phyloP scores from a whole-genome alignment of 2,113 vertebrate genomes.

The Pseudopipra pipra region DNA sequence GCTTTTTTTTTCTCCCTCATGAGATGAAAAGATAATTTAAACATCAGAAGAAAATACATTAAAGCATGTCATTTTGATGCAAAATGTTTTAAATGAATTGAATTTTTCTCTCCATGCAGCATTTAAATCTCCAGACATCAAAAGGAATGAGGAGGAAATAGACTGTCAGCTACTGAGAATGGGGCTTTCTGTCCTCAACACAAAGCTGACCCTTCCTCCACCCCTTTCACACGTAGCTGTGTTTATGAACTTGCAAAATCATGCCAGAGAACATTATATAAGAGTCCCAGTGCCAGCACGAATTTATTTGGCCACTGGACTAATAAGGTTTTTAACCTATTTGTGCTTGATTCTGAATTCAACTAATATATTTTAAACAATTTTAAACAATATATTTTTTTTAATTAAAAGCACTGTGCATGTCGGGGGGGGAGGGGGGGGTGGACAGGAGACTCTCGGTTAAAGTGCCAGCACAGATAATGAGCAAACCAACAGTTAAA shows the following conservation, averaged over 20 bases:
- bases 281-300: neutral
- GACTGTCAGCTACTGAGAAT: slow-evolving; percentile 12
- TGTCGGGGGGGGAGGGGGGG: neutral
- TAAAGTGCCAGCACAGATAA: slow-evolving; percentile 67
- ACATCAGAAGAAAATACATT: slow-evolving; percentile 56
- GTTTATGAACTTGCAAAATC: neutral
- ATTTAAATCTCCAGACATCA: slow-evolving; percentile 33
- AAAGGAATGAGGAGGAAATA: slow-evolving; percentile 47
- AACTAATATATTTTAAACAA: neutral
- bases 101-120: slow-evolving; percentile 42
- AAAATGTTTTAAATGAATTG: slow-evolving; percentile 54
- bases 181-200: neutral
- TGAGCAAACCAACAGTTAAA: slow-evolving; percentile 41
- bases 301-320: neutral
- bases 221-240: neutral
- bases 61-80: slow-evolving; percentile 64
- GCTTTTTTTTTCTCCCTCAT: neutral
- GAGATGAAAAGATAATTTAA: slow-evolving; percentile 55
- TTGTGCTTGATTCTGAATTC: neutral
- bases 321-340: neutral
- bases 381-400: neutral
- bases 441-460: slow-evolving; percentile 43
- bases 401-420: neutral
- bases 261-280: neutral
- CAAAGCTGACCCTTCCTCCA: slow-evolving; percentile 22